Conservation (phyloP, 2,797 vertebrate genomes). For the Gallirallus australis region DNA sequence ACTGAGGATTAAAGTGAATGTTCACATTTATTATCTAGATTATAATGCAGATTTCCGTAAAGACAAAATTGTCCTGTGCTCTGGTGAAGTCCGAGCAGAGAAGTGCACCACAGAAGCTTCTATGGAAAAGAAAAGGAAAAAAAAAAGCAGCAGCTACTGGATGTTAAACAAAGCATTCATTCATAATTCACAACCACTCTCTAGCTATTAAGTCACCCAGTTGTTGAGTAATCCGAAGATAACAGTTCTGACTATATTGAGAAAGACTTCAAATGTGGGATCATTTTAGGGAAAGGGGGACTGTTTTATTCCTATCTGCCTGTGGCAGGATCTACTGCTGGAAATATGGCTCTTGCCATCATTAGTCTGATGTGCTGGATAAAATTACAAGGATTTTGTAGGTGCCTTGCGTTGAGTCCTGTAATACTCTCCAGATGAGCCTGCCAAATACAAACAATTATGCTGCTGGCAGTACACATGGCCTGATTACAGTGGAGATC, state of each 20-base stretch:
- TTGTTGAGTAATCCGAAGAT: neutral
- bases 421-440: neutral
- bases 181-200: constrained; percentile 8
- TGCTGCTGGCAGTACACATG: neutral
- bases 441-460: constrained; percentile 9
- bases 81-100: neutral
- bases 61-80: neutral
- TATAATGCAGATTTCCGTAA: neutral
- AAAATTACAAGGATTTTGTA: constrained; percentile 35
- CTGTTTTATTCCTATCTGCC: neutral
- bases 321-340: neutral
- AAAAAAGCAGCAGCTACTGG: neutral
- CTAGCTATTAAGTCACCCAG: neutral
- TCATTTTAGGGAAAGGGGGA: neutral
- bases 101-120: neutral
- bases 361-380: neutral
- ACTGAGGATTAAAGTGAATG: neutral
- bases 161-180: constrained; percentile 29
- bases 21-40: neutral
- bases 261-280: neutral
- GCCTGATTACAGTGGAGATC: neutral
- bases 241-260: neutral
- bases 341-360: neutral
- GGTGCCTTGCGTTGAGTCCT: neutral
- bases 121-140: neutral